Percentiles rank a stretch among this genome's conserved stretches.
phyloP scores from a whole-genome alignment of 30 jellyfish, hydroid and myxozoan genomes.

The Catostylus mosaicus region DNA sequence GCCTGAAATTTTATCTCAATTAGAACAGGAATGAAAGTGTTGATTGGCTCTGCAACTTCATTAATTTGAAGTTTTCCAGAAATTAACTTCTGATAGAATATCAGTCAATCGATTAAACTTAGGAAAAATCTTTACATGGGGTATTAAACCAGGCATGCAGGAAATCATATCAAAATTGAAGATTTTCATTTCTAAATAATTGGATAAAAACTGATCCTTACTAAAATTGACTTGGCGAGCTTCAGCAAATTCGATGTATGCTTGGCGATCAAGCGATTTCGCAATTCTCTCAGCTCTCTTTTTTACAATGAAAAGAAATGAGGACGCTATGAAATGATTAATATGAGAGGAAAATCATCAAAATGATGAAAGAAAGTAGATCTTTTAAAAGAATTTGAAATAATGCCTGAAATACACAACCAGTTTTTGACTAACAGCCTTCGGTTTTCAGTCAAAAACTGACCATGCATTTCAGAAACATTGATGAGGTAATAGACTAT shows the following conservation, averaged over 20 bases:
- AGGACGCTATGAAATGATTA: too few relatives aligned
- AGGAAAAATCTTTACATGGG: too few relatives aligned
- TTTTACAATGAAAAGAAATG: not conserved
- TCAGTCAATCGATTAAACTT: too few relatives aligned
- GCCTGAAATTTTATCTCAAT: too few relatives aligned
- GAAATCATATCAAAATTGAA: too few relatives aligned
- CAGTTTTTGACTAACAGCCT: conserved; percentile 10
- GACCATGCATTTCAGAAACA: conserved; percentile 5
- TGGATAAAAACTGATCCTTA: conserved; percentile 42
- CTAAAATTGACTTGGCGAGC: conserved; percentile 95
- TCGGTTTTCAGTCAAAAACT: conserved; percentile 24
- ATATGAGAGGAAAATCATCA: not conserved
- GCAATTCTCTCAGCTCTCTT: conserved; percentile 97
- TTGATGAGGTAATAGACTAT: not conserved
- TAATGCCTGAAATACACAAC: not conserved
- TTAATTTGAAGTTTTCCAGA: too few relatives aligned
- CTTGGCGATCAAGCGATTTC: conserved; percentile 84
- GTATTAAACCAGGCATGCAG: too few relatives aligned
- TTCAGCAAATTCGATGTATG: conserved; percentile 90
- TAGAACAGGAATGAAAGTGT: too few relatives aligned
- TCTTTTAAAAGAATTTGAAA: not conserved
- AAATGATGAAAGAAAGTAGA: not conserved
- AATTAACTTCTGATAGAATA: too few relatives aligned
- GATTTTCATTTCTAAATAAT: too few relatives aligned
- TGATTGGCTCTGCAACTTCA: too few relatives aligned